These are phyloP conservation scores for Python bivittatus DNA, from an alignment of 2,113 vertebrate genomes.

Conservation along the genomic window DNA sequence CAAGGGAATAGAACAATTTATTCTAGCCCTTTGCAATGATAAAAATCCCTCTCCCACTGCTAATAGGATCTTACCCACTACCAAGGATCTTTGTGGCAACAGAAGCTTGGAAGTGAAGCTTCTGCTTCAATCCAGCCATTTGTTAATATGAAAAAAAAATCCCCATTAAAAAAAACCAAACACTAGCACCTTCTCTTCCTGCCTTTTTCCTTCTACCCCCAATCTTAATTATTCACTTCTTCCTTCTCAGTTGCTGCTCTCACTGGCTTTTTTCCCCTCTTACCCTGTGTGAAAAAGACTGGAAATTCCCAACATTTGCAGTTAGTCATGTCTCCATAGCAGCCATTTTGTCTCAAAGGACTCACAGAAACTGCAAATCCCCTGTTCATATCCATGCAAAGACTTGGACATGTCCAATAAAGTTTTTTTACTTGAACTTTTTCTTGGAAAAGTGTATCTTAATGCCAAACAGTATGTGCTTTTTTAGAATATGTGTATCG, in stretches of 20 bases:
- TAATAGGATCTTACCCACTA: not conserved
- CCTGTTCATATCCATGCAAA: not conserved
- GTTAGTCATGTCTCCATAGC: not conserved
- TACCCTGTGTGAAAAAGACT: not conserved
- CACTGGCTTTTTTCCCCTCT: not conserved
- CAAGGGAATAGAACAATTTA: not conserved
- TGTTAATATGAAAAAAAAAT: not conserved
- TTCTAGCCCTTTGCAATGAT: not conserved
- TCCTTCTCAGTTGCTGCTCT: not conserved
- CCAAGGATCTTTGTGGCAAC: not conserved
- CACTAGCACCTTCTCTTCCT: not conserved
- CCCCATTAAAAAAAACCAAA: not conserved
- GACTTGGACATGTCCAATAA: not conserved
- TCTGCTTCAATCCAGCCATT: not conserved
- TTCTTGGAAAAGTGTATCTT: not conserved
- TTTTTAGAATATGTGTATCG: not conserved
- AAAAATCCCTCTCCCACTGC: not conserved
- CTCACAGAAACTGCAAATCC: not conserved
- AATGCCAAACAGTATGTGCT: not conserved
- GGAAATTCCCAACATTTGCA: not conserved
- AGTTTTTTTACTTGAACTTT: not conserved
- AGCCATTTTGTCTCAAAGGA: not conserved
- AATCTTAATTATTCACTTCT: not conserved
- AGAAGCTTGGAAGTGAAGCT: not conserved
- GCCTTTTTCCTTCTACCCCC: not conserved